phyloP scores from a whole-genome alignment of 2,888 invertebrate genomes.

The Gnatocerus cornutus region DNA sequence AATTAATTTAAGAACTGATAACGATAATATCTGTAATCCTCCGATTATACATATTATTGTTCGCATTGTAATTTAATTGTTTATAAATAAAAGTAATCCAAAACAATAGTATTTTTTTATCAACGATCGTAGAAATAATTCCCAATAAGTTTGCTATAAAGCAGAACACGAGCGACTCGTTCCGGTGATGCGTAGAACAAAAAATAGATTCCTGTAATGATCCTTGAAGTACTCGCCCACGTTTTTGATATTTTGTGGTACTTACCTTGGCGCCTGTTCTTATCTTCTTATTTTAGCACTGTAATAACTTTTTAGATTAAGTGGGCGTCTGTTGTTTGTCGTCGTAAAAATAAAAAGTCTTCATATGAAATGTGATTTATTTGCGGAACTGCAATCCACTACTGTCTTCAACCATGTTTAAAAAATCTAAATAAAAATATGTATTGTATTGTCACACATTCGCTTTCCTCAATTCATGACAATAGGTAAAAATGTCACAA shows the following conservation, averaged over 20 bases:
- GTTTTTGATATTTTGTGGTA: too few species aligned
- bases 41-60: not conserved
- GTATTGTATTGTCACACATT: conserved; percentile 46
- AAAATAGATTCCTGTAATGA: too few species aligned
- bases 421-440: conserved; percentile 48
- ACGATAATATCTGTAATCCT: not conserved
- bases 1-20: not conserved
- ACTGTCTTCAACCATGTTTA: conserved; percentile 50
- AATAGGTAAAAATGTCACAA: conserved; percentile 45
- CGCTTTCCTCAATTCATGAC: conserved; percentile 31
- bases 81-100: not conserved
- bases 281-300: too few species aligned
- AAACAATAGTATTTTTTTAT: too few species aligned
- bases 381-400: conserved; percentile 54
- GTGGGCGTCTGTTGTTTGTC: too few species aligned
- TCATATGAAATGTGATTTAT: conserved; percentile 53
- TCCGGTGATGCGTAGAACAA: too few species aligned
- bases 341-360: conserved; percentile 11
- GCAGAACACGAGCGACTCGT: too few species aligned
- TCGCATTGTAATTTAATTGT: conserved; percentile 1
- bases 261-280: too few species aligned
- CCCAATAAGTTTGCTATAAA: too few species aligned
- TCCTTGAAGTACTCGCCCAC: too few species aligned
- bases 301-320: too few species aligned
- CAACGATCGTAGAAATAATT: too few species aligned